Conservation (phyloP, 1,140 invertebrate species). For the Liolophura sinensis region DNA sequence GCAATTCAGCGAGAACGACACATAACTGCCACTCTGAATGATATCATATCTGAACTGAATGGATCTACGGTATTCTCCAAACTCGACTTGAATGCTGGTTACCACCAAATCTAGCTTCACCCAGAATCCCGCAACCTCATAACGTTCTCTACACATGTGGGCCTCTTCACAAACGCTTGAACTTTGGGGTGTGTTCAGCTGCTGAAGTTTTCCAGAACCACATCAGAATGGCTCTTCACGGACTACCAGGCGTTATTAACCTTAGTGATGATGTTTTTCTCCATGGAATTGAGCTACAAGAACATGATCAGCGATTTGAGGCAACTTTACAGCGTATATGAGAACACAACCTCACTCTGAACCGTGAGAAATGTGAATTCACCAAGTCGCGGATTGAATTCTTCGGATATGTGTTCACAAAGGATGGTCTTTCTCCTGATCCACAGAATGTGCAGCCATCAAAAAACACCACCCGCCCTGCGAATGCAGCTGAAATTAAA, state of each 20-base stretch:
- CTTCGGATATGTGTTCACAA: too few species aligned
- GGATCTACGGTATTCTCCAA: conserved; percentile 30
- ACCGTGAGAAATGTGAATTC: conserved; percentile 8
- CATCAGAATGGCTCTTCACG: too few species aligned
- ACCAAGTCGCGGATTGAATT: neutral
- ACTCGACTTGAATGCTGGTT: conserved; percentile 28
- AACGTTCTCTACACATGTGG: too few species aligned
- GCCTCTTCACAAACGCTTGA: too few species aligned
- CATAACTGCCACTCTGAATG: conserved; percentile 34
- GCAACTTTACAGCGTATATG: too few species aligned
- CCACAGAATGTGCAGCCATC: neutral
- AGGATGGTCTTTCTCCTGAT: too few species aligned
- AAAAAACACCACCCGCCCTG: neutral
- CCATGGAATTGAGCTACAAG: too few species aligned
- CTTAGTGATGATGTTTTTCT: too few species aligned
- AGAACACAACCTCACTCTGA: conserved; percentile 6
- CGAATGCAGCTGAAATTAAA: neutral
- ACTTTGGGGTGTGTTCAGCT: too few species aligned
- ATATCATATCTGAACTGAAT: conserved; percentile 26
- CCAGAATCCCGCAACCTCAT: conserved; percentile 26
- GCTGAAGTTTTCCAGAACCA: too few species aligned
- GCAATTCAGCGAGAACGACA: conserved; percentile 33
- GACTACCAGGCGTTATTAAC: too few species aligned
- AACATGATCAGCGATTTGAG: too few species aligned
- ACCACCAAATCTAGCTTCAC: conserved; percentile 39